Base-by-base conservation (phyloP, 2,888 invertebrate genomes). In the Cybosia mesomella region DNA sequence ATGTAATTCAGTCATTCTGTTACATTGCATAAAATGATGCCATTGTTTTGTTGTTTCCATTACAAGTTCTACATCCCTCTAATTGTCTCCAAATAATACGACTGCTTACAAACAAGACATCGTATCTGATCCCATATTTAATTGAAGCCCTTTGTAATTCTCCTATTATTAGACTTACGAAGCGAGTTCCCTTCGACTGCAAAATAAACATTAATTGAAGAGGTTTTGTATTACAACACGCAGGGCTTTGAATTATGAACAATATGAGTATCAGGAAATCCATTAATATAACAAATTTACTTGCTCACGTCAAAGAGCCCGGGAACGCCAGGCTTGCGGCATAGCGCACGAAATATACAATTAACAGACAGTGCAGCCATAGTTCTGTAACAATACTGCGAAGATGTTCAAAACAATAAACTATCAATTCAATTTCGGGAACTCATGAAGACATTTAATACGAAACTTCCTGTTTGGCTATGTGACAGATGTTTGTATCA, bases 231-330 rank as follows among this genome's bases (percentile, higher is more conserved):
- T n/a, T n/a, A n/a, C 43, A n/a, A 2, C n/a, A 49, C n/a, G 18
- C 49, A 9, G 49, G 49, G 49, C 1, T n/a, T 9, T 18, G 49
- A 8, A 18, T 49, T 2, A 9, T n/a, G 49, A 49, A 49, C 49
- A 49, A 49, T 49, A 49, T n/a, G 49, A 49, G 49, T 49, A 49
- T n/a, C 49, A n/a, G 49, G 49, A 49, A 49, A 49, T 49, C 49
- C 49, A 49, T 49, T 49, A 49, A n/a, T 49, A 49, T n/a, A 49
- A n/a, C 49, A 49, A 49, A 49, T 49, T 49, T n/a, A 49, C 49
- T 49, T 49, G 49, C 49, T 49, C n/a, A 0, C n/a, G 49, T n/a
- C 49, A 49, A 49, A 49, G 49, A n/a, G n/a, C 49, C 36, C 49
- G 49, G 49, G 49, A 7, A 43, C 43, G 18, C 43, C 15, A 43